Base-by-base conservation (phyloP, 2,888 invertebrate genomes). In the Epinotia bilunana region DNA sequence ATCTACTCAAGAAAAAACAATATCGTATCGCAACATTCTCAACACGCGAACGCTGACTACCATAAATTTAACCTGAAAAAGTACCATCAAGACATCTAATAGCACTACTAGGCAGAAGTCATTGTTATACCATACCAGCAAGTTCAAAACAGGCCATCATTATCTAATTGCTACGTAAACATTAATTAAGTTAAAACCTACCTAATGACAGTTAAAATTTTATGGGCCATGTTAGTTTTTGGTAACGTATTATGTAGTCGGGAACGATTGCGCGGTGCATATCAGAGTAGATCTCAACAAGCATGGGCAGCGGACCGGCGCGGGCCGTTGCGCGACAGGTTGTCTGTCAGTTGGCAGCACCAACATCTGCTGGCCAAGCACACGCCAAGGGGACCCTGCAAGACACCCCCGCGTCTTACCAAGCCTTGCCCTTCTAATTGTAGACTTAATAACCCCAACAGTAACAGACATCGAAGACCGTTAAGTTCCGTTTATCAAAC, bases 321-420 rank as follows among this genome's bases (percentile, higher is more conserved):
- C 91, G 88, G 82, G 87, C 92, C 92, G 93, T 93, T 94, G 92
- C 80, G 87, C 92, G 90, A 94, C 94, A 94, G 94, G 93, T 94
- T 93, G 94, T 76, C 88, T 83, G 92, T 87, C 94, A 90, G 94
- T 93, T 90, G 91, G 88, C 76, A 80, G 78, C 82, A 76, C 77
- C 84, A 82, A 90, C 93, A 91, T 95, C 95, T 93, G 93, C 90
- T 86, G 84, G 80, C 80, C 71, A 79, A 81, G 81, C 84, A 83
- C 85, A 82, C 83, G 84, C 83, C 83, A 84, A 84, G 85, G 87
- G 83, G 82, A 83, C 84, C 80, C 78, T 78, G 77, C 85, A 89
- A 91, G 92, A 91, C 91, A 86, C 93, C 92, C 92, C 88, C 92
- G 85, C 88, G 88, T 91, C 91, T 92, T 91, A 86, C 90, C 72